These are phyloP conservation scores for Formica selysi DNA, from an alignment of 1,140 invertebrate genomes.

Conservation along the genomic window DNA sequence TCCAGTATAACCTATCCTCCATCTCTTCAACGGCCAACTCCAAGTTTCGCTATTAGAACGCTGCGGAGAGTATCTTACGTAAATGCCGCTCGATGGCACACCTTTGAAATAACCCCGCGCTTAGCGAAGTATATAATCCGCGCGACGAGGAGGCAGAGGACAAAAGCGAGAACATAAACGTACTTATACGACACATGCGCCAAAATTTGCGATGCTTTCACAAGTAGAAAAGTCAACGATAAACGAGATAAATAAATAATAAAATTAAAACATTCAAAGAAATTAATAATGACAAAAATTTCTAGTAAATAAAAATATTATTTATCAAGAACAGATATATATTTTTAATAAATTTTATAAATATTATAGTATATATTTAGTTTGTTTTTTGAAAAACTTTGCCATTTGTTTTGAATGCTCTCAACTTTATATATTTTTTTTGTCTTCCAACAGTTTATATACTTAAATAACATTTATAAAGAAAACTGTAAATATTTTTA, in stretches of 20 bases:
- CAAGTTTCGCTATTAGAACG: conserved; percentile 61
- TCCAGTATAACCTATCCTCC: no score
- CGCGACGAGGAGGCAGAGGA: neutral
- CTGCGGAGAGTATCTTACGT: conserved; percentile 55
- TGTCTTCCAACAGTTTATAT: no score
- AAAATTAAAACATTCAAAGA: conserved; percentile 2
- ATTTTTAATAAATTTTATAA: no score
- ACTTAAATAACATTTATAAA: no score
- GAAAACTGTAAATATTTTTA: neutral
- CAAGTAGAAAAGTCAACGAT: conserved; percentile 4
- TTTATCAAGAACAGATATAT: no score
- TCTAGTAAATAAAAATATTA: neutral
- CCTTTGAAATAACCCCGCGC: conserved; percentile 46
- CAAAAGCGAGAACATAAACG: conserved; percentile 36
- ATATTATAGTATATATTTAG: no score
- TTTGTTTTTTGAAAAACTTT: no score
- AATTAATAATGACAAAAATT: neutral
- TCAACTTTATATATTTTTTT: no score
- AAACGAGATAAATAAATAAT: neutral
- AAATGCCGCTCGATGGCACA: conserved; percentile 45
- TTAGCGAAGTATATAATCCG: conserved; percentile 37
- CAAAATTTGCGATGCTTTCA: neutral
- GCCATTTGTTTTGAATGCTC: no score
- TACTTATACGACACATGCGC: neutral
- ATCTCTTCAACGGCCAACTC: conserved; percentile 3